Conservation (phyloP, 2,797 vertebrate species). For the Fundulus diaphanus region DNA sequence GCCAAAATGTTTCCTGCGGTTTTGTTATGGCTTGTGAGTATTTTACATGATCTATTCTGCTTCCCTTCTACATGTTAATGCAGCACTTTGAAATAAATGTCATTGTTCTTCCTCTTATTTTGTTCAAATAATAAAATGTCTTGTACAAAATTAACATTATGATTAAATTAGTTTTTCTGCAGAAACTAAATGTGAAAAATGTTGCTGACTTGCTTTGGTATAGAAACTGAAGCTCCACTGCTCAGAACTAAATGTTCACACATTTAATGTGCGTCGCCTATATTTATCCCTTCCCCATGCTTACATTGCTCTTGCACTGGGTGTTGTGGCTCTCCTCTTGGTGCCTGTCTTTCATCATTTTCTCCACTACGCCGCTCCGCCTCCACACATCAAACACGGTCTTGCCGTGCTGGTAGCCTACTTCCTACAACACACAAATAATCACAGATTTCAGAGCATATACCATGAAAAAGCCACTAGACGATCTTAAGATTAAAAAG, state of each 20-base stretch:
- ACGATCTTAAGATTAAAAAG: not conserved
- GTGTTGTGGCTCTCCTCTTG: constrained; percentile 88
- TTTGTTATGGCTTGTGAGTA: not conserved
- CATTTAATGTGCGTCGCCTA: not conserved
- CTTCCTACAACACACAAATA: constrained; percentile 81
- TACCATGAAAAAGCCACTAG: not conserved
- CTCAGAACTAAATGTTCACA: not conserved
- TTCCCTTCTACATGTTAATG: constrained; percentile 1
- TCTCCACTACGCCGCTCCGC: constrained; percentile 91
- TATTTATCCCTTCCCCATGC: not conserved
- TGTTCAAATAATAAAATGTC: no score
- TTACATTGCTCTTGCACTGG: constrained; percentile 79
- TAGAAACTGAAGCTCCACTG: not conserved
- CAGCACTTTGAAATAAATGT: constrained; percentile 15
- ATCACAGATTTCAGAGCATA: not conserved
- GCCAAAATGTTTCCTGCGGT: constrained; percentile 18
- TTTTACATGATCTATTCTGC: constrained; percentile 7
- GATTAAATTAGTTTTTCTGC: not conserved
- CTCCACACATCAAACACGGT: constrained; percentile 93
- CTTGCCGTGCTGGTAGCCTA: constrained; percentile 93
- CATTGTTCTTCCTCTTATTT: constrained; percentile 16
- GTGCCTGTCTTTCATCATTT: constrained; percentile 92
- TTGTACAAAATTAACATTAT: not conserved
- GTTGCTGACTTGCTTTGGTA: not conserved
- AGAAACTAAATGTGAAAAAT: not conserved